Percentiles rank a stretch among this genome's conserved stretches.
Evolutionary conservation across 2,113 vertebrate species (phyloP).

Genomic region (Apaloderma vittatum): DNA sequence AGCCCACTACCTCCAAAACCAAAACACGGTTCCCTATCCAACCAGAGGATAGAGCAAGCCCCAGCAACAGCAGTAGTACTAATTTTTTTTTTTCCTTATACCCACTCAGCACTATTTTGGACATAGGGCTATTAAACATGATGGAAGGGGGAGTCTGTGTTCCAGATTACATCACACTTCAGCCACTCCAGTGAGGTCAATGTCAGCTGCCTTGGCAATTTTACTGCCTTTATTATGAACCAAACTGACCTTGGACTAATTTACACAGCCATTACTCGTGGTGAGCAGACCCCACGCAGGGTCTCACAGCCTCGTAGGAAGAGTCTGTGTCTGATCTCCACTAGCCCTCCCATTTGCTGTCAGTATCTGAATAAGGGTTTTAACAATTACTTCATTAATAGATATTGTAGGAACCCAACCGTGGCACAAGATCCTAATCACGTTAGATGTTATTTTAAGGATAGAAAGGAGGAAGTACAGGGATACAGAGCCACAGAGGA

Average conservation of each 20-base stretch:
- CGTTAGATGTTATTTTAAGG: accelerated
- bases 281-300: not conserved
- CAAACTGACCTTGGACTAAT: not conserved
- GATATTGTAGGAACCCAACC: not conserved
- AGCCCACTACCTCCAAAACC: not conserved
- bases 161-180: not conserved
- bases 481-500: not conserved
- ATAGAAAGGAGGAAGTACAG: not conserved
- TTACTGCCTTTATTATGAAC: not conserved
- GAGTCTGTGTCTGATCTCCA: not conserved
- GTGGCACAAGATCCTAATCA: not conserved
- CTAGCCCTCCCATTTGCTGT: not conserved
- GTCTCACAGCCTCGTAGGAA: not conserved
- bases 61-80: not conserved
- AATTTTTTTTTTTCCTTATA: not conserved
- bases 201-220: not conserved
- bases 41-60: not conserved
- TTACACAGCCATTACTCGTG: not conserved
- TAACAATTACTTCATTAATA: not conserved
- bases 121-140: not conserved
- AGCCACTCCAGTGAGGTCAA: not conserved
- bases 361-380: not conserved
- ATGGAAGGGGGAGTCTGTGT: not conserved
- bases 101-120: not conserved
- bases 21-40: not conserved